phyloP scores from a whole-genome alignment of 2,113 vertebrate species.

The Cochlearius cochlearius region DNA sequence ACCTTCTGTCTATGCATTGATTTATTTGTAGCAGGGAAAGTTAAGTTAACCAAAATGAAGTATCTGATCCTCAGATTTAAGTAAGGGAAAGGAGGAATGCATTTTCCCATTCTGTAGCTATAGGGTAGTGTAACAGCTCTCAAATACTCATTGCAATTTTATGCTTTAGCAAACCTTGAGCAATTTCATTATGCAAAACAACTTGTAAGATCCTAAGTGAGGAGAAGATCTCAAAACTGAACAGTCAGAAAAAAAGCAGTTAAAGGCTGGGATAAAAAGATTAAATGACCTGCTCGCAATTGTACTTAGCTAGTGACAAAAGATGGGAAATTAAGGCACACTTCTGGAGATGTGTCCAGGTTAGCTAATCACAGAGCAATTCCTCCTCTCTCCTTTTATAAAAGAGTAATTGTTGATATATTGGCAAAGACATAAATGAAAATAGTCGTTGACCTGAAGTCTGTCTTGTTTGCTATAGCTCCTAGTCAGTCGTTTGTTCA shows the following conservation, averaged over 20 bases:
- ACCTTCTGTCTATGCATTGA: conserved; percentile 15
- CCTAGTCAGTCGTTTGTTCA: not conserved
- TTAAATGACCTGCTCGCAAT: not conserved
- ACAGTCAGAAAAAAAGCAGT: not conserved
- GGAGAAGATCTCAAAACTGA: not conserved
- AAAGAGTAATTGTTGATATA: not conserved
- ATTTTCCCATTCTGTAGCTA: not conserved
- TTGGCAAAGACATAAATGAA: not conserved
- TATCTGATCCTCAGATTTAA: not conserved
- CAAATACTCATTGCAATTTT: not conserved
- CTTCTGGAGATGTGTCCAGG: not conserved
- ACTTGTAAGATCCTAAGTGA: not conserved
- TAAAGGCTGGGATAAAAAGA: not conserved
- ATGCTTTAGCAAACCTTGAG: not conserved
- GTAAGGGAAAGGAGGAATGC: not conserved
- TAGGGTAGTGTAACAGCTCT: not conserved
- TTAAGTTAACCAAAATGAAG: not conserved
- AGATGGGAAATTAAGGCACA: not conserved
- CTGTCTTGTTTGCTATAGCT: not conserved
- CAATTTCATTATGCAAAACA: not conserved
- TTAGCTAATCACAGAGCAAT: not conserved
- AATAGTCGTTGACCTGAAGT: not conserved
- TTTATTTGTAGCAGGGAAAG: not conserved
- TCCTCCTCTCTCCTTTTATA: not conserved
- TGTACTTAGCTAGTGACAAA: not conserved